A percentile compares a stretch with the other conserved stretches of the same genome.
phyloP scores from a whole-genome alignment of 2,888 invertebrate species.

The Ophioninae sp. region DNA sequence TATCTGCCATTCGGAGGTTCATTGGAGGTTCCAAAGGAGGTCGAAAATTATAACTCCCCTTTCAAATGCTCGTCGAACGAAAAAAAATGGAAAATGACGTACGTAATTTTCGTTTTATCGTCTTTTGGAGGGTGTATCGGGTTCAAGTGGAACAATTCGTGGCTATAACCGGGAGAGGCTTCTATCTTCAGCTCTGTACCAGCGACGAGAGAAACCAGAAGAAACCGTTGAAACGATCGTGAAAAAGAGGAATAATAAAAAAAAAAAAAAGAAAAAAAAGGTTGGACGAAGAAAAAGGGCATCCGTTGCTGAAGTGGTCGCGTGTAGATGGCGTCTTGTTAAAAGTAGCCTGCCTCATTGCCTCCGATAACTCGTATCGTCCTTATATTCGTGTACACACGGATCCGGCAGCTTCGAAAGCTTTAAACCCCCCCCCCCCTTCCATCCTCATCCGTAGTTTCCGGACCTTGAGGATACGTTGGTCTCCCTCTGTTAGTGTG shows the following conservation, averaged over 20 bases:
- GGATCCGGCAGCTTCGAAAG: constrained; percentile 13
- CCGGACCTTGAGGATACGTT: constrained; percentile 11
- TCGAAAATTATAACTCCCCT: too few species aligned
- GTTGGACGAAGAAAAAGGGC: constrained; percentile 24
- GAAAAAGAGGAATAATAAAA: constrained; percentile 17
- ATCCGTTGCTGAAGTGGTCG: constrained; percentile 57
- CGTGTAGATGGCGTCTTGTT: constrained; percentile 77
- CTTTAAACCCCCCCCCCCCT: constrained; percentile 69
- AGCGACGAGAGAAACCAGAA: constrained; percentile 27
- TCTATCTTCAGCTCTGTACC: constrained; percentile 47
- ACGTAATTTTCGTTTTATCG: too few species aligned
- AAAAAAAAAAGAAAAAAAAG: background rate
- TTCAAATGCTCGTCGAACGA: background rate
- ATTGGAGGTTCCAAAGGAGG: too few species aligned
- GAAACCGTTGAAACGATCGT: constrained; percentile 41
- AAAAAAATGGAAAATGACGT: background rate
- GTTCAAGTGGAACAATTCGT: constrained; percentile 31
- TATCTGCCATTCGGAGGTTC: too few species aligned
- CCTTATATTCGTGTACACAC: constrained; percentile 38
- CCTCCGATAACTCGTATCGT: constrained; percentile 77
- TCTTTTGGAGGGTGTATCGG: background rate
- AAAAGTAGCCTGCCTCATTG: constrained; percentile 81
- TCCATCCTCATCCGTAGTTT: too few species aligned
- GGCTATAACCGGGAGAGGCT: constrained; percentile 38
- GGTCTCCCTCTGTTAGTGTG: constrained; percentile 64